These are phyloP conservation scores for Rugalucina vietnamica DNA, from an alignment of 2,888 invertebrate genomes.

Conservation along the genomic window DNA sequence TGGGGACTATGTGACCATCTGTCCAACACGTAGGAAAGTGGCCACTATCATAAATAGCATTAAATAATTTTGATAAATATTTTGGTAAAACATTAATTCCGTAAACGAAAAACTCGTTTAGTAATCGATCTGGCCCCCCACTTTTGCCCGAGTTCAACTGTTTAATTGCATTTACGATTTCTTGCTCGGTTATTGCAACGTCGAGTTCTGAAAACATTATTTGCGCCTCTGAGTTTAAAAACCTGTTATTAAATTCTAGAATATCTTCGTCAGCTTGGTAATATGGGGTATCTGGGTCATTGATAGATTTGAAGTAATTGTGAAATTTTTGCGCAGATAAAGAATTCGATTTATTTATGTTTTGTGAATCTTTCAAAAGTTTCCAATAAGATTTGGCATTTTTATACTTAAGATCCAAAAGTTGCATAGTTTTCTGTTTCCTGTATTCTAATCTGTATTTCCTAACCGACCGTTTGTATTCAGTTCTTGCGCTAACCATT, in stretches of 20 bases:
- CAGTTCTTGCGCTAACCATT: not conserved
- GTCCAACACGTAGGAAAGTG: not conserved
- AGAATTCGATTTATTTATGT: not conserved
- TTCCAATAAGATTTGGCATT: not conserved
- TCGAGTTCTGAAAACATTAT: not conserved
- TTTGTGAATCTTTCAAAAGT: not conserved
- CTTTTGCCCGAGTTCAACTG: not conserved
- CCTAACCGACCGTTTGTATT: not conserved
- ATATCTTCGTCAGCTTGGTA: constrained; percentile 1
- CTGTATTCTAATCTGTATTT: not conserved
- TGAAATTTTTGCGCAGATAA: not conserved
- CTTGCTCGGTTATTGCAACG: not conserved
- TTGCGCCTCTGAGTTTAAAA: not conserved
- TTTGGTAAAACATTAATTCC: not conserved
- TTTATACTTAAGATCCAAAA: not conserved
- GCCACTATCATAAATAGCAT: not conserved
- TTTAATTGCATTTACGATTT: not conserved
- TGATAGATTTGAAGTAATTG: not conserved
- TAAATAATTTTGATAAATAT: not conserved
- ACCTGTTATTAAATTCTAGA: not conserved
- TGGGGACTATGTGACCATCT: not conserved
- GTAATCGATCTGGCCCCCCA: not conserved
- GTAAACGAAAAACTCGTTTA: constrained; percentile 3
- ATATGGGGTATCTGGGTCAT: not conserved
- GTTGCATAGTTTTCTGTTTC: not conserved